Percentiles rank a stretch among this genome's conserved stretches.
phyloP scores from a whole-genome alignment of 1,140 invertebrate genomes.

The Acromyrmex echinatior region DNA sequence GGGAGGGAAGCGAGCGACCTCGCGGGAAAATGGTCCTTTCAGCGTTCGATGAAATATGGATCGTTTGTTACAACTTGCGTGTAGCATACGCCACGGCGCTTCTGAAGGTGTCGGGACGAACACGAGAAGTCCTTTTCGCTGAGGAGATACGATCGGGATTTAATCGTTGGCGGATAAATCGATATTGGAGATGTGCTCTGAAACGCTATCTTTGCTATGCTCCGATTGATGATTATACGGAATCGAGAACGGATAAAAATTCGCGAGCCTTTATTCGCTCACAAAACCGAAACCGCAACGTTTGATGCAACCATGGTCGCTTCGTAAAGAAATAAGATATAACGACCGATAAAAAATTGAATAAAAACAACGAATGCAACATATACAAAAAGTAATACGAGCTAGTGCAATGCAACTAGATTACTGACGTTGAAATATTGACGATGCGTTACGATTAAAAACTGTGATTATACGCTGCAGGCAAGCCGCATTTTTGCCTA shows the following conservation, averaged over 20 bases:
- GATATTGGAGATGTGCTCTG: background rate
- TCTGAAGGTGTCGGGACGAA: background rate
- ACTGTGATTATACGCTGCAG: background rate
- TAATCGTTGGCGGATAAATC: slow-evolving; percentile 39
- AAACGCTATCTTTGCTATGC: background rate
- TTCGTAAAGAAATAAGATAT: background rate
- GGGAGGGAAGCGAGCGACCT: slow-evolving; percentile 22
- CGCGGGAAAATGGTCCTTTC: slow-evolving; percentile 59
- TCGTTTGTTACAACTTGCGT: slow-evolving; percentile 58
- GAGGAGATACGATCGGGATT: slow-evolving; percentile 21
- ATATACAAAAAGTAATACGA: background rate
- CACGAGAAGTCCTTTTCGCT: slow-evolving; percentile 25
- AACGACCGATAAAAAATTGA: slow-evolving; percentile 31
- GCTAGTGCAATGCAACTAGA: background rate
- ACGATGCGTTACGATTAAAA: slow-evolving; percentile 4
- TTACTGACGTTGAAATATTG: background rate
- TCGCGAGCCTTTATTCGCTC: background rate
- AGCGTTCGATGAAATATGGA: slow-evolving; percentile 51
- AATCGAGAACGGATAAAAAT: slow-evolving; percentile 2
- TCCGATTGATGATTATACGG: slow-evolving; percentile 29
- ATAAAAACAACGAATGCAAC: background rate
- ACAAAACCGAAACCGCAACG: slow-evolving; percentile 17
- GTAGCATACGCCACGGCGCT: slow-evolving; percentile 26
- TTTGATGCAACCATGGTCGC: background rate
- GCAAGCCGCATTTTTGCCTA: background rate